These are phyloP conservation scores for Ardeotis arabs DNA, from an alignment of 2,113 vertebrate genomes.

Conservation along the genomic window DNA sequence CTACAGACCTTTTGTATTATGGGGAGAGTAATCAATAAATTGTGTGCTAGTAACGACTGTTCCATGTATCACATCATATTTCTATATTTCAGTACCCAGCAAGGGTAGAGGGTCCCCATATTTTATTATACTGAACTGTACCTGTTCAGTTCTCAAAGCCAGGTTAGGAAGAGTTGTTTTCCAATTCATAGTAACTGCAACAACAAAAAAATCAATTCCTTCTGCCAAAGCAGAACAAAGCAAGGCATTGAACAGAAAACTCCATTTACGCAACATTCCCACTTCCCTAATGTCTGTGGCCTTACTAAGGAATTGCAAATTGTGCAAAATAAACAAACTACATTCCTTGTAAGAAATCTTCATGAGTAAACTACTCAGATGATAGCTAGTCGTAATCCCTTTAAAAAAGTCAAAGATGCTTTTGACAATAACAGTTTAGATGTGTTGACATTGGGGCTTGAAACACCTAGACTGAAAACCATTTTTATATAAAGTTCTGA, in stretches of 20 bases:
- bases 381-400: background rate
- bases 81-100: slow-evolving; percentile 23
- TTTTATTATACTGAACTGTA: slow-evolving; percentile 15
- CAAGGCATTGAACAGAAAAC: slow-evolving; percentile 20
- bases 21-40: background rate
- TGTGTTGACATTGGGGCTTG: background rate
- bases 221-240: background rate
- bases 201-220: background rate
- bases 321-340: background rate
- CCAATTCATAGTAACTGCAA: background rate
- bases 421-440: background rate
- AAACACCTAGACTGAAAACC: background rate
- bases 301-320: background rate
- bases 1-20: background rate
- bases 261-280: background rate
- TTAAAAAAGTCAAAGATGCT: background rate
- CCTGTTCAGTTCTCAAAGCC: slow-evolving; percentile 8
- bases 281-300: background rate
- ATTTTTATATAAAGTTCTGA: background rate
- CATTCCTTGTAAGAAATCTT: background rate
- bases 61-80: slow-evolving; percentile 46
- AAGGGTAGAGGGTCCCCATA: background rate
- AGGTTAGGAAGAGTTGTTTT: slow-evolving; percentile 19
- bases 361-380: background rate
- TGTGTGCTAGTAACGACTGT: background rate